These are phyloP conservation scores for Neosalanx taihuensis DNA, from an alignment of 2,797 vertebrate genomes.

Conservation along the genomic window DNA sequence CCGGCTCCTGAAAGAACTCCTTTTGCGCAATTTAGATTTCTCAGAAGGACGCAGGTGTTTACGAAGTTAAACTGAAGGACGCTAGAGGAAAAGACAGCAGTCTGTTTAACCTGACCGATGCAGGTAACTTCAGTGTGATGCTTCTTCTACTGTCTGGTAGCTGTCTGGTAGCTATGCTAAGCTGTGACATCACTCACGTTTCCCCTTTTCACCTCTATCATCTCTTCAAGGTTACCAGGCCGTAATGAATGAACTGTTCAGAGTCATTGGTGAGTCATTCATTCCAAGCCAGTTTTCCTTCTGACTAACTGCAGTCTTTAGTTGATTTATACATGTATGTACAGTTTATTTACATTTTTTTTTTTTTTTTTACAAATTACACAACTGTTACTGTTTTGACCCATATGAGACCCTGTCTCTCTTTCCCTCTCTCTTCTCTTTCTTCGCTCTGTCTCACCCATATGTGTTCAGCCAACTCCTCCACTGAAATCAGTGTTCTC, in stretches of 20 bases:
- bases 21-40: conserved; percentile 77
- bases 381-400: not conserved
- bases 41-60: conserved; percentile 87
- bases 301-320: too few species aligned
- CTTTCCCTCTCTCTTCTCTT: not conserved
- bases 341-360: not conserved
- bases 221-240: conserved; percentile 85
- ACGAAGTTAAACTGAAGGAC: conserved; percentile 87
- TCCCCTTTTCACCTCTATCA: conserved; percentile 11
- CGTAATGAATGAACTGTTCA: conserved; percentile 93
- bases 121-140: conserved; percentile 70
- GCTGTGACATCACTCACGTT: not conserved
- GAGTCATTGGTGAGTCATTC: conserved; percentile 85
- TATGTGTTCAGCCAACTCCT: conserved; percentile 80
- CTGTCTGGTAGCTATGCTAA: not conserved
- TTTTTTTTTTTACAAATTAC: not conserved
- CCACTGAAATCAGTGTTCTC: conserved; percentile 82
- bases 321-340: too few species aligned
- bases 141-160: not conserved
- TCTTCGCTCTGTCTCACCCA: conserved; percentile 18
- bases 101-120: conserved; percentile 81
- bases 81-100: conserved; percentile 92
- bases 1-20: conserved; percentile 35
- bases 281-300: too few species aligned
- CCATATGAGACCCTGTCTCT: not conserved